A percentile compares a stretch with the other conserved stretches of the same genome.
Conservation (phyloP, 2,113 vertebrate species). For the Parus major region DNA sequence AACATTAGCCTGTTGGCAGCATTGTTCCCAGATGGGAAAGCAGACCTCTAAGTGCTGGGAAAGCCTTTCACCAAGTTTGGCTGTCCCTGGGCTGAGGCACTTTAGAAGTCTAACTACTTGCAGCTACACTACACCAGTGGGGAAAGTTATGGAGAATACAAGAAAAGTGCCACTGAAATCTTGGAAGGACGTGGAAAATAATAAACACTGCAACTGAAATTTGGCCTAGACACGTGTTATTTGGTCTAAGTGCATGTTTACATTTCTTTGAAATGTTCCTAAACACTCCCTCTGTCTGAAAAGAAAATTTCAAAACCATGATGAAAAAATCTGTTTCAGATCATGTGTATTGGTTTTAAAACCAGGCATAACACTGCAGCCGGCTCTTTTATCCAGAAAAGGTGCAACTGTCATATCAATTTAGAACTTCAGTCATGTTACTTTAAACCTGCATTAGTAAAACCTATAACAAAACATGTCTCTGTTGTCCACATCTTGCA, state of each 20-base stretch:
- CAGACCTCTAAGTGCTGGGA: neutral
- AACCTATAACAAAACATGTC: slow-evolving; percentile 23
- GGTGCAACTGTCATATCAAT: slow-evolving; percentile 66
- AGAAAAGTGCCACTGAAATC: neutral
- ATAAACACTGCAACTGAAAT: slow-evolving; percentile 1
- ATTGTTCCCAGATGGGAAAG: neutral
- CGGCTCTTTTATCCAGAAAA: slow-evolving; percentile 52
- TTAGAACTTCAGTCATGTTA: slow-evolving; percentile 72
- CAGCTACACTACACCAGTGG: neutral
- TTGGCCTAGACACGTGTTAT: neutral
- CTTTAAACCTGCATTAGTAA: slow-evolving; percentile 64
- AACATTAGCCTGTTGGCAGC: neutral
- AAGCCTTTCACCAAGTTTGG: neutral
- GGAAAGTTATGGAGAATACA: neutral
- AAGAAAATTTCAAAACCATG: slow-evolving; percentile 3
- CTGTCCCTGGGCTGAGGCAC: neutral
- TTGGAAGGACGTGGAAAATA: neutral
- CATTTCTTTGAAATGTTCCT: slow-evolving; percentile 30
- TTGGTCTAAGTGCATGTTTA: neutral
- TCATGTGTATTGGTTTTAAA: slow-evolving; percentile 62
- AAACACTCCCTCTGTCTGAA: neutral
- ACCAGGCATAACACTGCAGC: slow-evolving; percentile 53
- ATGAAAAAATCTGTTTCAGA: slow-evolving; percentile 64
- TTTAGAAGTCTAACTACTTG: neutral
- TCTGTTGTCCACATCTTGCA: slow-evolving; percentile 45